Base-by-base conservation (phyloP, 2,888 invertebrate genomes). In the Chelonus formosanus region DNA sequence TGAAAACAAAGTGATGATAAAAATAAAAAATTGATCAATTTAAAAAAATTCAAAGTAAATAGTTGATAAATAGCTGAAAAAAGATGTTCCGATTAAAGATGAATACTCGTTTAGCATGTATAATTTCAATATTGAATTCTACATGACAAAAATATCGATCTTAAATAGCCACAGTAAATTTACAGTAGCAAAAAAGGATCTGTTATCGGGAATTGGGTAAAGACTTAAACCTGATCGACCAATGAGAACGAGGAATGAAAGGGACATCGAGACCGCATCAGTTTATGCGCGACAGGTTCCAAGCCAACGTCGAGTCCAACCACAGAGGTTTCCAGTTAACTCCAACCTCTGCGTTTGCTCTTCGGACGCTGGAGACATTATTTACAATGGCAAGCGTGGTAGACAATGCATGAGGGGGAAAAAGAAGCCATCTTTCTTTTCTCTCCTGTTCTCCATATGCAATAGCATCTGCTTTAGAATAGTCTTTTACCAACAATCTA, bases 391-490 rank as follows among this genome's bases (percentile, higher is more conserved):
- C 74, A 76, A 73, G 76, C 70, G 70, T 71, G 76, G 79, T 77
- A 78, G 81, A 83, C 83, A 82, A 83, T 83, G 80, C 80, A 62
- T 50, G 56, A 40, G 40, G 45, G 45, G 35, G 54, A 44, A 54
- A 8, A 59, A 44, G 47, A 43, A 44, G 78, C 79, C 81, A 82
- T 82, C 79, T 81, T 80, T 79, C 79, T 72, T 80, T 80, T 77
- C 78, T 80, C 80, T 81, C 80, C 79, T 79, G 76, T 77, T 78
- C 80, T 82, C 82, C 81, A 81, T 82, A 81, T 80, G 81, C 80
- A 81, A 81, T 78, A 82, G 80, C 80, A 81, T 80, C 80, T 77
- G 79, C 76, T 60, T 67, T 60, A 68, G 64, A 59, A 59, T 63
- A 65, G 31, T 32, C 52, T 31, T 32, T 8, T 32, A 32, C 52